Base-by-base conservation (phyloP, 2,888 invertebrate genomes). In the Caprella mutica region DNA sequence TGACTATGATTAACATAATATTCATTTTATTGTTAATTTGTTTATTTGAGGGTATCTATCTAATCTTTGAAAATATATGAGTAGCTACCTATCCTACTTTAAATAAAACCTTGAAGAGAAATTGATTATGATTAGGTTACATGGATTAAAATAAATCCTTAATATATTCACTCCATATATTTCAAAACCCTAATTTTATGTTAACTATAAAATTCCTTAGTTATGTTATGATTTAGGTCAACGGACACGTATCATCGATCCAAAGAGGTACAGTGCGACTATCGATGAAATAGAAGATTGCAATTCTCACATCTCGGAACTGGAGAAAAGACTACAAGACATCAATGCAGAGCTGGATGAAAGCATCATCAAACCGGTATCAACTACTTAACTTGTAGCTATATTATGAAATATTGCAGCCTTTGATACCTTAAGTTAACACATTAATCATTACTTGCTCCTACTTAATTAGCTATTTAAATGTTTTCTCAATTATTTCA, bases 271-370 rank as follows among this genome's bases (percentile, higher is more conserved):
- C 14, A n/a, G 19, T 1, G 48, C 48, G 5, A 30, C 30, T 9
- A 8, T 30, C 19, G 19, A 30, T 9, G 48, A 48, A n/a, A 30
- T 30, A 12, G 27, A 27, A 2, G n/a, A 48, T 17, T 21, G 48
- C 8, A 30, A 19, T 17, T 2, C 48, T 6, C 19, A 30, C 12
- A 21, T 48, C 3, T 27, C 29, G 1, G 2, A n/a, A 17, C 30
- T 48, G n/a, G 30, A 27, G n/a, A 17, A 30, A n/a, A 27, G 30
- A n/a, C 30, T 48, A 14, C 17, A 30, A 14, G 30, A 48, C 19
- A 48, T 48, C 19, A 48, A 48, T 19, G 48, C 5, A 1, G 48
- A 48, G 27, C 48, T 48, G 2, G n/a, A 27, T 48, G 27, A n/a
- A 19, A 27, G 29, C 17, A 29, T 3, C 30, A 3, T 14, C 30